Conservation (phyloP, 2,797 vertebrate species). For the Amniataba percoides region DNA sequence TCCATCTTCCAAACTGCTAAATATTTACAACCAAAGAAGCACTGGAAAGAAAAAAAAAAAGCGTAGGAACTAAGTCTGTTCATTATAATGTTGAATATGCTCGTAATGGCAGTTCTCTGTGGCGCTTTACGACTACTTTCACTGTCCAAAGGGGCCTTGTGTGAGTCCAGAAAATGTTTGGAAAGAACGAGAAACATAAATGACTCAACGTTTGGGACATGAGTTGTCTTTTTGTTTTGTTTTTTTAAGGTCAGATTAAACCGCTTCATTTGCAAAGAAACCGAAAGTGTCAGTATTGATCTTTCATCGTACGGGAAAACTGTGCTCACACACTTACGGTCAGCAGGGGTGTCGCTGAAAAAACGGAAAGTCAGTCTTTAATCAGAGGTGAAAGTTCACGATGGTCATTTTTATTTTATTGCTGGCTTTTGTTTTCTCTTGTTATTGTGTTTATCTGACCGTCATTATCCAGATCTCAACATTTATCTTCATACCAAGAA, state of each 20-base stretch:
- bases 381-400: background rate
- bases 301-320: too few relatives aligned
- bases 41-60: constrained; percentile 26
- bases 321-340: background rate
- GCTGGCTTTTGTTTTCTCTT: background rate
- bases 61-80: constrained; percentile 41
- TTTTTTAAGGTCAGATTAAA: background rate
- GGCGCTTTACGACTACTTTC: constrained; percentile 27
- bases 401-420: background rate
- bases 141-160: background rate
- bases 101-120: constrained; percentile 7
- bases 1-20: constrained; percentile 56
- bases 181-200: background rate
- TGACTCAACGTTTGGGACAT: background rate
- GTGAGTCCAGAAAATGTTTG: background rate
- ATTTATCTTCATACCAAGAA: background rate
- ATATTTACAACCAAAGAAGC: constrained; percentile 61
- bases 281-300: background rate
- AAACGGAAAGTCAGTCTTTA: background rate
- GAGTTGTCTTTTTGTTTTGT: background rate
- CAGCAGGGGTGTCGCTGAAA: background rate
- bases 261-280: background rate
- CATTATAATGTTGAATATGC: constrained; percentile 46
- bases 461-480: too few relatives aligned
- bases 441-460: background rate